These are phyloP conservation scores for human DNA, from an alignment of 2,113 vertebrate species.

Conservation along the genomic window GRCh38 chr15:100733001-100733500, in stretches of 20 bases:
- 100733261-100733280: slow-evolving; percentile 34
- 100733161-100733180: slow-evolving; percentile 54
- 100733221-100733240: slow-evolving; percentile 77
- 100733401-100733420: not conserved
- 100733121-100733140: not conserved
- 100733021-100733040: not conserved
- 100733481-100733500: not conserved
- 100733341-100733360: not conserved
- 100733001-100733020: not conserved
- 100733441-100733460: not conserved
- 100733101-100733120: not conserved
- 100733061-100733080: not conserved
- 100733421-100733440: not conserved
- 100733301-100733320: slow-evolving; percentile 63
- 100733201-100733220: slow-evolving; percentile 70
- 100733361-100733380: not conserved
- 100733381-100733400: not conserved
- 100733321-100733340: slow-evolving; percentile 60
- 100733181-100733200: slow-evolving; percentile 32
- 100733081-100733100: not conserved
- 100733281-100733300: slow-evolving; percentile 74
- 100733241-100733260: slow-evolving; percentile 79
- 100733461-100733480: not conserved
- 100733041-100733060: not conserved
- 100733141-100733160: not conserved